Base-by-base conservation (phyloP, 2,888 invertebrate genomes). In the Caradrina kadenii region DNA sequence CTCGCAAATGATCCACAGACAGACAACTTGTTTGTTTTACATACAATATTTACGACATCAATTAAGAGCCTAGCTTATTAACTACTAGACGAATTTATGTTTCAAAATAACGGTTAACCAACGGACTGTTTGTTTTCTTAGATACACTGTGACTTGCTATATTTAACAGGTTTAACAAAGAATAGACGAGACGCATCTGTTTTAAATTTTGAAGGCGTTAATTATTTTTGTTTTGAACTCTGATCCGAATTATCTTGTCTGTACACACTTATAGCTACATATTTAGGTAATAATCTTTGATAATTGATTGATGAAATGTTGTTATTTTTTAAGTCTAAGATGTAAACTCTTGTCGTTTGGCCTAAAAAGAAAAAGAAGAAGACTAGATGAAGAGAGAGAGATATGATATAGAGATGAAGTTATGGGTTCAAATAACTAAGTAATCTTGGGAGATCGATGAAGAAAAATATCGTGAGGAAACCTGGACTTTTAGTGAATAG, bases 61-160 rank as follows among this genome's bases (percentile, higher is more conserved):
- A 94, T 93, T 93, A 94, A 88, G 86, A 87, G 88, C 85, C 87
- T 88, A 87, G 90, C 91, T 93, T 94, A 94, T 94, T 93, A 93
- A 93, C 92, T 89, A 89, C 84, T 81, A 88, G 88, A 90, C 82
- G 89, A 92, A 92, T 92, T 93, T 90, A 92, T 88, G 88, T 66
- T 80, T 70, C 84, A 83, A 89, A 90, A 88, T 90, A 89, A 90
- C 89, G 82, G 88, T 85, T 82, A 63, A 80, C 75, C 83, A 79
- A 76, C 75, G 68, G 69, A 58, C 70, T 88, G 90, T 91, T 91
- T 92, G 88, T 90, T 91, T 89, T 88, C 79, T 76, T 88, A 87
- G 80, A 79, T 87, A 80, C 83, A 78, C 84, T 87, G 89, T 89
- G 91, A 91, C 89, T 88, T 76, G 79, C 80, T 89, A 87, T 87